phyloP scores from a whole-genome alignment of 2,113 vertebrate genomes.

The Campylomormyrus tamandua region DNA sequence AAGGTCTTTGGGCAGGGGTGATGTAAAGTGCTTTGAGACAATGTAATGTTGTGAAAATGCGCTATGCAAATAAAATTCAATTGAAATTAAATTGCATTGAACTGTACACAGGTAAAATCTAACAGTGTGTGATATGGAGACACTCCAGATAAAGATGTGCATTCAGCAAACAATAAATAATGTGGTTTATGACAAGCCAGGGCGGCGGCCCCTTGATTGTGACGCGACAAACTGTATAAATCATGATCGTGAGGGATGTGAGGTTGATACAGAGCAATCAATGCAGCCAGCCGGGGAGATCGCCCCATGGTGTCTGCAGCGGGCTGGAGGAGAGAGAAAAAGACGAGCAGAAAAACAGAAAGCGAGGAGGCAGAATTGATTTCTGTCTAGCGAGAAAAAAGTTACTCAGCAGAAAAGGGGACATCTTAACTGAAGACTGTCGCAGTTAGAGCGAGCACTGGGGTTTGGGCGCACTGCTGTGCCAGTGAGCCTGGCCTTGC shows the following conservation, averaged over 20 bases:
- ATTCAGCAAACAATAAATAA: background rate
- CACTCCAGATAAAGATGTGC: background rate
- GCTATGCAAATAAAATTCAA: no score
- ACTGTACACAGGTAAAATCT: background rate
- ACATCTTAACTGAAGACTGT: background rate
- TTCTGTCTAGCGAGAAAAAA: background rate
- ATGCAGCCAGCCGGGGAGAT: background rate
- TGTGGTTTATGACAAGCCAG: background rate
- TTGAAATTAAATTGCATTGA: background rate
- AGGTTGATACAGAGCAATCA: background rate
- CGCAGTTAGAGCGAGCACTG: background rate
- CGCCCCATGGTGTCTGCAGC: background rate
- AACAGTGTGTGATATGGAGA: background rate
- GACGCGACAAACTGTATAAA: background rate
- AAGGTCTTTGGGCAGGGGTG: background rate
- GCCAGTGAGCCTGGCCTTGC: background rate
- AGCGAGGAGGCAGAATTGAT: background rate
- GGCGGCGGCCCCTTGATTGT: background rate
- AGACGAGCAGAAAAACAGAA: background rate
- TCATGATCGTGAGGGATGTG: background rate
- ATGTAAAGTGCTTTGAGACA: no score
- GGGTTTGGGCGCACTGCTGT: background rate
- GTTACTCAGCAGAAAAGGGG: background rate
- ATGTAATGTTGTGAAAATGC: no score
- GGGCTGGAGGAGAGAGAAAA: background rate